Evolutionary conservation across 2,888 invertebrate species (phyloP).

Genomic region (Slavum lentiscoides): DNA sequence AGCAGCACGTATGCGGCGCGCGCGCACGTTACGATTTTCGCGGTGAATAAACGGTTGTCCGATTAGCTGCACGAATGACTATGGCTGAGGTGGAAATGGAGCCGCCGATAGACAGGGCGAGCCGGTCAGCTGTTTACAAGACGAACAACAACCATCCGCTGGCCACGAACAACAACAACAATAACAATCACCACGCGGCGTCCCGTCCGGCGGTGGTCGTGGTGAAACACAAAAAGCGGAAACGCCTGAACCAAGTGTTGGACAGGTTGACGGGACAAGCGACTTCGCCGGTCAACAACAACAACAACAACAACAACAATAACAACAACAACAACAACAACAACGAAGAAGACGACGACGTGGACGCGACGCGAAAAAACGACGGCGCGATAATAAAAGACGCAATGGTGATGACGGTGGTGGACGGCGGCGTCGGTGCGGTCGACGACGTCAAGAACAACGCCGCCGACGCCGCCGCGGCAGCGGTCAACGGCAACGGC

Average conservation of each 20-base stretch:
- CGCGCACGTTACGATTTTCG: slow-evolving; percentile 5
- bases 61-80: slow-evolving; percentile 70
- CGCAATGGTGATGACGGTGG: slow-evolving; percentile 57
- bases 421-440: slow-evolving; percentile 30
- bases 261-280: slow-evolving; percentile 69
- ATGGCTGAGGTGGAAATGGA: slow-evolving; percentile 66
- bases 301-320: slow-evolving; percentile 61
- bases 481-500: slow-evolving; percentile 60
- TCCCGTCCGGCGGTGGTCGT: slow-evolving; percentile 44
- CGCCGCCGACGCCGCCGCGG: slow-evolving; percentile 57
- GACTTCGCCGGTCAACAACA: slow-evolving; percentile 60
- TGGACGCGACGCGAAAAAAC: slow-evolving; percentile 34
- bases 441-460: slow-evolving; percentile 55
- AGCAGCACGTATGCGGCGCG: not conserved
- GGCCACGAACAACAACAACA: slow-evolving; percentile 66
- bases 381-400: slow-evolving; percentile 54
- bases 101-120: slow-evolving; percentile 56
- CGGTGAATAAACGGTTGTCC: slow-evolving; percentile 60
- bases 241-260: slow-evolving; percentile 77
- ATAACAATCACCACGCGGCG: slow-evolving; percentile 63
- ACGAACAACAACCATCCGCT: slow-evolving; percentile 68
- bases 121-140: slow-evolving; percentile 55
- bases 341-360: slow-evolving; percentile 30
- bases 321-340: slow-evolving; percentile 57
- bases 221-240: slow-evolving; percentile 72